Conservation (phyloP, 1,140 invertebrate genomes). For the Aphaenogaster floridana region DNA sequence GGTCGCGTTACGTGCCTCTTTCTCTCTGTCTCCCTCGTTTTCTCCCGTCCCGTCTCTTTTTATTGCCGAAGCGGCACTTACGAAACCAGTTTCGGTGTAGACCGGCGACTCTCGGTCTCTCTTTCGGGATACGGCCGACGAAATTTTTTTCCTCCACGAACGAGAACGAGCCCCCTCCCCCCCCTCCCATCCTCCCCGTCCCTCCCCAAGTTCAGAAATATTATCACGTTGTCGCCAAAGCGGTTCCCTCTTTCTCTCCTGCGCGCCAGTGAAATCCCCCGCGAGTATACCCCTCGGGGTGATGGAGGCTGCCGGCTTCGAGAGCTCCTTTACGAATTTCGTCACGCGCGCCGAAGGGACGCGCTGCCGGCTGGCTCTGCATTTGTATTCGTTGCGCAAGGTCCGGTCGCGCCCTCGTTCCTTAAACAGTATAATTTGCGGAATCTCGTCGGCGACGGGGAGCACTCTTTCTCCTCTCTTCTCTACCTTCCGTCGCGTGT, state of each 20-base stretch:
- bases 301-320: conserved; percentile 17
- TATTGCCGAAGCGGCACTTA: conserved; percentile 61
- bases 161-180: background rate
- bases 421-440: conserved; percentile 72
- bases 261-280: conserved; percentile 45
- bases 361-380: conserved; percentile 59
- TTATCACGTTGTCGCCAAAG: conserved; percentile 66
- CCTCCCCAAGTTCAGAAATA: conserved; percentile 51
- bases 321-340: conserved; percentile 69
- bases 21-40: conserved; percentile 14
- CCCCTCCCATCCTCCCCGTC: background rate
- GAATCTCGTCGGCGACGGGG: conserved; percentile 55
- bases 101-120: conserved; percentile 38
- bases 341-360: conserved; percentile 72
- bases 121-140: conserved; percentile 30
- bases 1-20: conserved; percentile 47
- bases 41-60: conserved; percentile 32
- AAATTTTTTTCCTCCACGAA: conserved; percentile 42
- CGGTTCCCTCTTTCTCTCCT: conserved; percentile 10
- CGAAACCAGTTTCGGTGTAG: conserved; percentile 62
- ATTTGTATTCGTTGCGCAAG: conserved; percentile 77
- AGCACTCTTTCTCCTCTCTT: conserved; percentile 16
- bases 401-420: conserved; percentile 74
- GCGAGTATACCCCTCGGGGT: conserved; percentile 22
- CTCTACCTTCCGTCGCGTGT: conserved; percentile 2